Evolutionary conservation across 2,797 vertebrate genomes (phyloP).

Genomic region (Dallia pectoralis): DNA sequence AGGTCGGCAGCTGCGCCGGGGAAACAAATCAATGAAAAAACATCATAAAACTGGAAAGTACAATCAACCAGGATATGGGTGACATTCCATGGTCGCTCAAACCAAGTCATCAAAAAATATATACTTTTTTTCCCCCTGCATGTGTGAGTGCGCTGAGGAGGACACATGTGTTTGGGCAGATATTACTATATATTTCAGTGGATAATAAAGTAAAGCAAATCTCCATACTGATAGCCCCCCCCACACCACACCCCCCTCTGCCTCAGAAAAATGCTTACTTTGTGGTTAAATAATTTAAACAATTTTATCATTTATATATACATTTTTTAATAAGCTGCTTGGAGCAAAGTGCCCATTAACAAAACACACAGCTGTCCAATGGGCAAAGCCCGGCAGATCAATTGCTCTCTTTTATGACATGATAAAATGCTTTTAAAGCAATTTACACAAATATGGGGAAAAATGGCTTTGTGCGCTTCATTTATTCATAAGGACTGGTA

Average conservation of each 20-base stretch:
- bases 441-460: constrained; percentile 99
- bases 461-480: constrained; percentile 83
- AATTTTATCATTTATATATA: constrained; percentile 99
- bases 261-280: constrained; percentile 91
- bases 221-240: constrained; percentile 76
- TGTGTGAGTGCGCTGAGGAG: constrained; percentile 63
- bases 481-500: constrained; percentile 85
- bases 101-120: constrained; percentile 86
- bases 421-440: constrained; percentile 99
- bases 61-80: constrained; percentile 99
- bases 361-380: constrained; percentile 99
- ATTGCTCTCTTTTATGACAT: constrained; percentile 99
- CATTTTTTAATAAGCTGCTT: constrained; percentile 99
- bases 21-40: constrained; percentile 99
- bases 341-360: constrained; percentile 99
- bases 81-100: constrained; percentile 95
- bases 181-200: constrained; percentile 74
- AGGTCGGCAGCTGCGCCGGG: constrained; percentile 99
- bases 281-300: constrained; percentile 99
- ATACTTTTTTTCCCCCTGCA: constrained; percentile 77
- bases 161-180: constrained; percentile 72
- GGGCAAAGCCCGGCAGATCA: constrained; percentile 96
- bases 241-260: constrained; percentile 47
- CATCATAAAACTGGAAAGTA: constrained; percentile 99
- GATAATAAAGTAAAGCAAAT: constrained; percentile 75